Evolutionary conservation across 2,888 invertebrate species (phyloP).

Genomic region (Villa cingulata): DNA sequence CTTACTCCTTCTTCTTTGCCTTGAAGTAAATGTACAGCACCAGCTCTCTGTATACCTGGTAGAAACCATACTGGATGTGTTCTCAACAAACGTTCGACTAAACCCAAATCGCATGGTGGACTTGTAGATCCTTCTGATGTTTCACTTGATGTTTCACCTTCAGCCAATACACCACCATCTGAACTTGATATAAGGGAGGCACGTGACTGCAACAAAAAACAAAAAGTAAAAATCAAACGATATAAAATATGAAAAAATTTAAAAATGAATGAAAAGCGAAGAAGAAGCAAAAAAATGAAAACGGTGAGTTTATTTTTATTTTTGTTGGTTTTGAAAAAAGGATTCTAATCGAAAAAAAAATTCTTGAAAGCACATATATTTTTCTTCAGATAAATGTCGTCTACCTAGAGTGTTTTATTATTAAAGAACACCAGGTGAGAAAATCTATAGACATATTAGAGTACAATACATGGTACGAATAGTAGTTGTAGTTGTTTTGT

Average conservation of each 20-base stretch:
- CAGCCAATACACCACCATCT: constrained; percentile 42
- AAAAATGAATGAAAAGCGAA: background rate
- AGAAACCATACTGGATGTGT: constrained; percentile 94
- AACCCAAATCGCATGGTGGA: constrained; percentile 69
- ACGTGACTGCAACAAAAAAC: constrained; percentile 29
- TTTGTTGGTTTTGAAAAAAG: background rate
- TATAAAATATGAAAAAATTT: background rate
- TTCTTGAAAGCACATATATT: background rate
- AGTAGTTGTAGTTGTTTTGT: too few relatives aligned
- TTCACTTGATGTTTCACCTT: constrained; percentile 47
- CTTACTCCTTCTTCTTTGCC: constrained; percentile 84
- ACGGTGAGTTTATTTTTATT: too few relatives aligned
- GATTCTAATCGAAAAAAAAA: background rate
- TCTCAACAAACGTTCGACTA: constrained; percentile 75
- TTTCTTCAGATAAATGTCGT: background rate
- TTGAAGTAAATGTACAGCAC: constrained; percentile 85
- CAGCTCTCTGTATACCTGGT: constrained; percentile 83
- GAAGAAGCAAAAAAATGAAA: background rate
- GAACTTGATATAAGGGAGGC: constrained; percentile 37
- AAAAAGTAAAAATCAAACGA: constrained; percentile 8
- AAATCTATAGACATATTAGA: background rate
- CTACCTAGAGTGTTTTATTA: background rate
- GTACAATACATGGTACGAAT: background rate
- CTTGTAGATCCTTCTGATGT: constrained; percentile 43
- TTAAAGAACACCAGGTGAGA: background rate